A percentile compares a stretch with the other conserved stretches of the same genome.
phyloP scores from a whole-genome alignment of 2,888 invertebrate species.

The Drosophila cognata region DNA sequence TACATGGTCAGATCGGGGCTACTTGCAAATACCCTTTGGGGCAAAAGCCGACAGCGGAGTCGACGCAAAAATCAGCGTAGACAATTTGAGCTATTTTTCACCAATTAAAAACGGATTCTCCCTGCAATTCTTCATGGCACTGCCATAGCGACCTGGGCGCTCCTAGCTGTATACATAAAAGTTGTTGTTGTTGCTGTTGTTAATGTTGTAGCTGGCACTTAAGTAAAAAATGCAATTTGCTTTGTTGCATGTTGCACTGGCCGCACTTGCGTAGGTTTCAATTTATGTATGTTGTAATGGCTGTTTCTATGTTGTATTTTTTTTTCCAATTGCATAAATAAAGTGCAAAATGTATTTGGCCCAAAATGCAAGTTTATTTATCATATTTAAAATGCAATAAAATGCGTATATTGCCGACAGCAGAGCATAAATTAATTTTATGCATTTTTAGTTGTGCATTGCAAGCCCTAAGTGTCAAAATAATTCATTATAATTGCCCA shows the following conservation, averaged over 20 bases:
- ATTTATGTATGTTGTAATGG: constrained; percentile 46
- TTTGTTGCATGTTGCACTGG: constrained; percentile 44
- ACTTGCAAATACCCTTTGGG: constrained; percentile 61
- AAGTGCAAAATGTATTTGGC: constrained; percentile 36
- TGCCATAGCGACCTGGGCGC: constrained; percentile 47
- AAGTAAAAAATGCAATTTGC: constrained; percentile 71
- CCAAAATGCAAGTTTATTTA: constrained; percentile 72
- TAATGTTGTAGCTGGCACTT: constrained; percentile 46
- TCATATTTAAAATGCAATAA: constrained; percentile 83
- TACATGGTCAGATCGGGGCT: constrained; percentile 59
- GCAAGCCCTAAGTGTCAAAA: constrained; percentile 79
- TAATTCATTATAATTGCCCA: constrained; percentile 84
- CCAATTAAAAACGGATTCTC: constrained; percentile 79
- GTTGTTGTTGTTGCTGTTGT: constrained; percentile 25
- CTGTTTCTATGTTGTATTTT: constrained; percentile 19
- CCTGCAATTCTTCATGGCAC: constrained; percentile 60
- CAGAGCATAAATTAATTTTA: constrained; percentile 76
- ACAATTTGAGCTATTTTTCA: constrained; percentile 74
- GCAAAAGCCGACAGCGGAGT: constrained; percentile 29
- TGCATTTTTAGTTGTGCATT: constrained; percentile 70
- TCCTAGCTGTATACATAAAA: constrained; percentile 48
- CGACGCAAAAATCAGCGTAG: constrained; percentile 61
- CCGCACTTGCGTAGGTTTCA: constrained; percentile 49
- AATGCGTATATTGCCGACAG: constrained; percentile 74
- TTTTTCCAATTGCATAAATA: constrained; percentile 43